Evolutionary conservation across 2,888 invertebrate genomes (phyloP), one percentile per base, ranked within the genome.

Genomic region (Hydriomena furcata): DNA sequence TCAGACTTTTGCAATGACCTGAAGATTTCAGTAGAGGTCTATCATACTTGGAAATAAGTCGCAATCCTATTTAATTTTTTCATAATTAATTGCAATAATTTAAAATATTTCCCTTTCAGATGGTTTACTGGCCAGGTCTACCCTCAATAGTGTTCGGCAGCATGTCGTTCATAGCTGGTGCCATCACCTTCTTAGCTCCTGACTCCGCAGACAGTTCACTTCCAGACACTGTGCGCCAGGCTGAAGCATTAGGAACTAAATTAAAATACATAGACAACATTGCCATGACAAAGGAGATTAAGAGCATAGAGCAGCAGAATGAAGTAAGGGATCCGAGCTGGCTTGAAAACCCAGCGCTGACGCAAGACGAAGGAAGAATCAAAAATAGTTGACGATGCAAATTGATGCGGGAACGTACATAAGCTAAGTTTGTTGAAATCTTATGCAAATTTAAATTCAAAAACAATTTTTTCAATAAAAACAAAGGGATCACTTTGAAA

Each of bases 181-280:
- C 80, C 1, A 60, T 78, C 0, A 85, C 85, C 0, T 74, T 84
- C 45, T 25, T 82, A 1, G 78, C 84, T 0, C 84, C 84, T 0
- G 84, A 85, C 25, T 75, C 82, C 0, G 69, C 79, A 0, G 71
- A 79, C 27, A 73, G 76, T 23, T 62, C 78, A 0, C 55, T 86
- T 7, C 86, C 85, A 0, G 84, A 86, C 34, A 86, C 83, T 0
- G 78, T 85, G 0, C 63, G 61, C n/a, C 73, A 86, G 55, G 87
- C 86, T 0, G 86, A 84, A 51, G 73, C 71, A 1, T 45, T 83
- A 1, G 85, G 84, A 1, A 59, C 56, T 35, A 61, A 67, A 41
- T 45, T 11, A 1, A 42, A 40, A 0, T 49, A 48, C 1, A 47
- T 60, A 10, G 60, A 51, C 21, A 60, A 60, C 8, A 36, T 44